A percentile compares a stretch with the other conserved stretches of the same genome.
phyloP scores from a whole-genome alignment of 1,140 invertebrate species.

The Eciton burchellii region DNA sequence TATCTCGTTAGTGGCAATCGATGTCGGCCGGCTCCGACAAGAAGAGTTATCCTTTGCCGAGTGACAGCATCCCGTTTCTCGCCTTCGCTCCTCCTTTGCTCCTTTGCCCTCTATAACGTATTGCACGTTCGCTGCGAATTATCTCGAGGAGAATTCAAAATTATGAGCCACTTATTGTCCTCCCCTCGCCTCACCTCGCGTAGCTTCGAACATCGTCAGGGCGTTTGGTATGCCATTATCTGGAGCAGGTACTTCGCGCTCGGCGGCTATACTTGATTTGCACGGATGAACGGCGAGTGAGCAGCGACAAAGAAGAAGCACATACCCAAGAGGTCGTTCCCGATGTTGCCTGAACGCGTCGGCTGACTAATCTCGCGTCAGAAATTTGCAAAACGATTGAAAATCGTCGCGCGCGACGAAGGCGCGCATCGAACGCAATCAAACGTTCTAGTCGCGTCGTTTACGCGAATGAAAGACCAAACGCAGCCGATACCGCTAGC shows the following conservation, averaged over 20 bases:
- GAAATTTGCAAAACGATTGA: too few relatives aligned
- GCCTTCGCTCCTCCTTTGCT: neutral
- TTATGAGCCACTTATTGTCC: neutral
- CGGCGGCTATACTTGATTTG: constrained; percentile 22
- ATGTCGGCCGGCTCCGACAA: constrained; percentile 44
- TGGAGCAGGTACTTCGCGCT: constrained; percentile 33
- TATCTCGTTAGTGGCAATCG: constrained; percentile 61
- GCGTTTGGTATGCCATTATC: constrained; percentile 35
- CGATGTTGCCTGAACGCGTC: constrained; percentile 3
- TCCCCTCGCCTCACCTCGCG: neutral
- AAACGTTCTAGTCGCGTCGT: too few relatives aligned
- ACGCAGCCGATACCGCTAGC: constrained; percentile 5
- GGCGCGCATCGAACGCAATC: too few relatives aligned
- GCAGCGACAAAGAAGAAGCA: constrained; percentile 17
- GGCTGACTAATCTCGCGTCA: neutral
- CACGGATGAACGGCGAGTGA: constrained; percentile 36
- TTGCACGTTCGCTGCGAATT: neutral
- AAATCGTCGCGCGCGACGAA: too few relatives aligned
- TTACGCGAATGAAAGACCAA: constrained; percentile 6
- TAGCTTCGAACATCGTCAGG: constrained; percentile 7
- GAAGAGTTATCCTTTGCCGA: constrained; percentile 47
- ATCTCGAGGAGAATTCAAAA: constrained; percentile 15
- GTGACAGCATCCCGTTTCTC: constrained; percentile 46
- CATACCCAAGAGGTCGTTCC: neutral
- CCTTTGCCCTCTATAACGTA: neutral